A percentile compares a stretch with the other conserved stretches of the same genome.
Evolutionary conservation across 2,888 invertebrate species (phyloP).

Genomic region (Ethmia dodecea): DNA sequence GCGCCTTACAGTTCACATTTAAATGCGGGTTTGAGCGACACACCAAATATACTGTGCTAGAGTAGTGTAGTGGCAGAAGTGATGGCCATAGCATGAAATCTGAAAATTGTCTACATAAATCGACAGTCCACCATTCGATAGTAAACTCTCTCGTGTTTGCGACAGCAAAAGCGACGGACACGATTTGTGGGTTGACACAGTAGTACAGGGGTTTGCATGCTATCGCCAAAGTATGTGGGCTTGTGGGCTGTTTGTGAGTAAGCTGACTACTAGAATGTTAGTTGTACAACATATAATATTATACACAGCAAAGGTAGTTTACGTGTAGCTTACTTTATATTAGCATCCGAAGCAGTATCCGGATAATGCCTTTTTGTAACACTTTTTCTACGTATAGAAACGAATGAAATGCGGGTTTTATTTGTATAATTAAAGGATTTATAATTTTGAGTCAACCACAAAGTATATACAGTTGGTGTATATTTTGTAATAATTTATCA

Average conservation of each 20-base stretch:
- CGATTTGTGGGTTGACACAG: slow-evolving; percentile 25
- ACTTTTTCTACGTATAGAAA: no score
- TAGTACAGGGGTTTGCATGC: slow-evolving; percentile 41
- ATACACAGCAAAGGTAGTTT: slow-evolving; percentile 33
- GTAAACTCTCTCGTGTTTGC: slow-evolving; percentile 7
- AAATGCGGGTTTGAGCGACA: slow-evolving; percentile 55
- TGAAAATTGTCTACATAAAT: not conserved
- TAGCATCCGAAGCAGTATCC: slow-evolving; percentile 33
- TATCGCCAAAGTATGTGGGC: slow-evolving; percentile 51
- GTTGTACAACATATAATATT: slow-evolving; percentile 44
- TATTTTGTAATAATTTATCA: no score
- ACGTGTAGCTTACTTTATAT: slow-evolving; percentile 49
- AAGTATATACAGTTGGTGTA: no score
- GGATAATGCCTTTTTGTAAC: no score
- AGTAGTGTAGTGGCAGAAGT: slow-evolving; percentile 50
- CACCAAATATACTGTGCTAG: slow-evolving; percentile 54
- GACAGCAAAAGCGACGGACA: slow-evolving; percentile 34
- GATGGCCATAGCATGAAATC: slow-evolving; percentile 45
- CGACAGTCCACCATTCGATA: slow-evolving; percentile 1
- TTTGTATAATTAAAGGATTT: no score
- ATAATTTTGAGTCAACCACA: no score
- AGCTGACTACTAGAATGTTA: slow-evolving; percentile 61
- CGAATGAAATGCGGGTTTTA: no score
- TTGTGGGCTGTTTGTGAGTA: slow-evolving; percentile 57
- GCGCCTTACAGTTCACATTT: no score